These are phyloP conservation scores for Agrotis clavis DNA, from an alignment of 2,888 invertebrate species.

Conservation along the genomic window DNA sequence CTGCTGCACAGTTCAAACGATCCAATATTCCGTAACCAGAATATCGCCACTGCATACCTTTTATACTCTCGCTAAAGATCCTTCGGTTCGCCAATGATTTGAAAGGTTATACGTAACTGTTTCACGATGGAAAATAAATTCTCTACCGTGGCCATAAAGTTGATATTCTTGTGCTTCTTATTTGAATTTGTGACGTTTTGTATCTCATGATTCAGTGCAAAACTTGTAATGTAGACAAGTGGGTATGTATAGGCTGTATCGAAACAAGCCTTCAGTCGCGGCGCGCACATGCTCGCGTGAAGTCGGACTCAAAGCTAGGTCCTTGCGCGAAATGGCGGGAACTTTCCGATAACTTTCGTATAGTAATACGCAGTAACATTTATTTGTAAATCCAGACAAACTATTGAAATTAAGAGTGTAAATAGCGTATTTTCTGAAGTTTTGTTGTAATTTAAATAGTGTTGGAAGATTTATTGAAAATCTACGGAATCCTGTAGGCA, in stretches of 20 bases:
- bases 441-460: constrained; percentile 50
- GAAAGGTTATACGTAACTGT: constrained; percentile 34
- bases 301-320: constrained; percentile 73
- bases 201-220: constrained; percentile 67
- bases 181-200: constrained; percentile 63
- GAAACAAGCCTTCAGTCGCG: constrained; percentile 85
- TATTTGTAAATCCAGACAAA: constrained; percentile 43
- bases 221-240: constrained; percentile 88
- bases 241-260: constrained; percentile 83
- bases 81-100: constrained; percentile 32
- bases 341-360: constrained; percentile 86
- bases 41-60: constrained; percentile 66
- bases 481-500: constrained; percentile 20
- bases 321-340: constrained; percentile 81
- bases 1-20: constrained; percentile 55
- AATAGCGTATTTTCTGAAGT: constrained; percentile 10
- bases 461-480: constrained; percentile 53
- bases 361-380: constrained; percentile 69
- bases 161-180: background rate
- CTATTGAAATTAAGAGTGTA: constrained; percentile 44
- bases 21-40: constrained; percentile 55
- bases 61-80: constrained; percentile 52
- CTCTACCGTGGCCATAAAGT: constrained; percentile 9
- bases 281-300: constrained; percentile 85
- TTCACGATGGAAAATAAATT: constrained; percentile 9